Evolutionary conservation across 2,888 invertebrate genomes (phyloP).

Genomic region (Netelia melanura): DNA sequence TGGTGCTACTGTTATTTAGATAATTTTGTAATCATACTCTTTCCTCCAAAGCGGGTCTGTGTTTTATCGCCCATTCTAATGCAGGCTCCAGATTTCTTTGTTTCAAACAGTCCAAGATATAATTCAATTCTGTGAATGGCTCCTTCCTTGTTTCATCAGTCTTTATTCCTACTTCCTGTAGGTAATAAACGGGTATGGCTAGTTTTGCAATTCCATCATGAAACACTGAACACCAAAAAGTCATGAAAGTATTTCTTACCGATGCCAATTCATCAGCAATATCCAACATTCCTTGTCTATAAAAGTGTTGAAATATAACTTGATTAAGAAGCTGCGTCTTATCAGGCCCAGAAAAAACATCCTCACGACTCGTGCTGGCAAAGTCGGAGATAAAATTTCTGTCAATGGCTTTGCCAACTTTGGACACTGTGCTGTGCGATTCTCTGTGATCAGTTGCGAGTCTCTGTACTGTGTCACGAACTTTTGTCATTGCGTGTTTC

Average conservation of each 20-base stretch:
- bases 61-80: slow-evolving; percentile 93
- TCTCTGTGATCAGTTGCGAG: slow-evolving; percentile 94
- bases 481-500: slow-evolving; percentile 90
- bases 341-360: slow-evolving; percentile 90
- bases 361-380: slow-evolving; percentile 94
- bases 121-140: slow-evolving; percentile 93
- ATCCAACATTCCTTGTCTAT: slow-evolving; percentile 96
- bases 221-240: no score
- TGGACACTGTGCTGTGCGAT: slow-evolving; percentile 93
- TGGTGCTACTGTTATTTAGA: not conserved
- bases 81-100: slow-evolving; percentile 93
- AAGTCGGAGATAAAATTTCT: slow-evolving; percentile 97
- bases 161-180: slow-evolving; percentile 89
- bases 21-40: slow-evolving; percentile 83
- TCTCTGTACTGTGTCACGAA: slow-evolving; percentile 93
- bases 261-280: slow-evolving; percentile 93
- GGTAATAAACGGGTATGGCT: slow-evolving; percentile 45
- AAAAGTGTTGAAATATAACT: slow-evolving; percentile 97
- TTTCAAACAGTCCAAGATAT: slow-evolving; percentile 94
- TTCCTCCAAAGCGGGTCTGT: slow-evolving; percentile 90
- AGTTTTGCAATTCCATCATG: not conserved
- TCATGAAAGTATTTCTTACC: slow-evolving; percentile 81
- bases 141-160: slow-evolving; percentile 89
- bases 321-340: slow-evolving; percentile 91
- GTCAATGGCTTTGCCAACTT: slow-evolving; percentile 98